A percentile compares a stretch with the other conserved stretches of the same genome.
Evolutionary conservation across 2,888 invertebrate species (phyloP).

Genomic region (Philhelius pedissequus): DNA sequence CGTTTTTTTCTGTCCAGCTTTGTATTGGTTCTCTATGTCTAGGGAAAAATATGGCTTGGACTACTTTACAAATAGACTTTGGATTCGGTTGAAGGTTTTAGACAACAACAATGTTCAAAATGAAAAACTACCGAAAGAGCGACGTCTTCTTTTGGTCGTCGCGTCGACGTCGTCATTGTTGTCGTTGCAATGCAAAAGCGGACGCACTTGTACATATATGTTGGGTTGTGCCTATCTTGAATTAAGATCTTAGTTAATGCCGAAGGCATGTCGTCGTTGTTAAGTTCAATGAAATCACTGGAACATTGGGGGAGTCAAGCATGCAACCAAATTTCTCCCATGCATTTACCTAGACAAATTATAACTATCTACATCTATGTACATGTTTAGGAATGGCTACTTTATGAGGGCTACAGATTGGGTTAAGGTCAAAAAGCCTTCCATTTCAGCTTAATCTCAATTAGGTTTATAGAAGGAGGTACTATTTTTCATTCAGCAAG

Average conservation of each 20-base stretch:
- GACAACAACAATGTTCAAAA: constrained; percentile 11
- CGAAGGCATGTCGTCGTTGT: constrained; percentile 17
- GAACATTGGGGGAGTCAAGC: constrained; percentile 23
- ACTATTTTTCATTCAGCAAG: not conserved
- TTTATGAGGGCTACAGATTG: constrained; percentile 20
- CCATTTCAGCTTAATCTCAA: not conserved
- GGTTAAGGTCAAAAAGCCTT: constrained; percentile 44
- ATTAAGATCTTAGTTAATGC: constrained; percentile 53
- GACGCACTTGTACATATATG: constrained; percentile 44
- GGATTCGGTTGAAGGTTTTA: constrained; percentile 66
- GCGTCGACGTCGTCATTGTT: not conserved
- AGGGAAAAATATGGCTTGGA: constrained; percentile 41
- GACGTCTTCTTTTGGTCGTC: not conserved
- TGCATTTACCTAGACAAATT: not conserved
- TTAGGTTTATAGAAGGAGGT: no score
- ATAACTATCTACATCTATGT: not conserved
- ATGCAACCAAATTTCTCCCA: constrained; percentile 28
- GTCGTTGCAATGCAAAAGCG: constrained; percentile 42
- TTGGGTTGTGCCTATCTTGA: constrained; percentile 50
- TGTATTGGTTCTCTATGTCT: not conserved
- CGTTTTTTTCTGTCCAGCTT: constrained; percentile 24
- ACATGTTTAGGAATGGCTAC: no score
- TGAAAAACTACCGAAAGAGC: not conserved
- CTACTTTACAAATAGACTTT: constrained; percentile 67
- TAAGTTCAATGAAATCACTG: constrained; percentile 58